Base-by-base conservation (phyloP, 2,113 vertebrate species). In the Neopipo cinnamomea region DNA sequence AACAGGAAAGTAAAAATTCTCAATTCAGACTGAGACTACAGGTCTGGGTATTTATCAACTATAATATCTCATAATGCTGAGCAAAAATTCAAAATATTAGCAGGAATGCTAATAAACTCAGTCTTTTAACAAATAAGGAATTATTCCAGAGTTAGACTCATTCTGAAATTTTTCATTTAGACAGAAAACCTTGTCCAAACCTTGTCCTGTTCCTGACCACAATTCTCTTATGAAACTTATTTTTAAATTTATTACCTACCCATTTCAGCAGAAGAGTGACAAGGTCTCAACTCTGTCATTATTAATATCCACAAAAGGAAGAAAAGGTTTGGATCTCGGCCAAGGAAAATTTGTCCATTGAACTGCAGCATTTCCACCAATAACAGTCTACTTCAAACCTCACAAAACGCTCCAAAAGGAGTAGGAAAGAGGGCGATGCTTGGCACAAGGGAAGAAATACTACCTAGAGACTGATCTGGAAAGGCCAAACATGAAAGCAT, bases 241-340 rank as follows among this genome's bases (percentile, higher is more conserved):
- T 56, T 83, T 91, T 14, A 5, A 70, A 81, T 91, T 87, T 95
- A 86, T 85, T 91, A 86, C 73, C 77, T 73, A 53, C 33, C 6
- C 39, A 22, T 27, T 46, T 81, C 91, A 92, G 73, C 62, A 66
- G 27, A 39, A 41, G 77, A 96, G 76, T 74, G 86, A 92, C 91
- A 91, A 84, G 89, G 89, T 94, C 91, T 95, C 73, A 89, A 73
- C 85, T 93, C 94, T 89, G 88, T 86, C 91, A 83, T 80, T 80
- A 92, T 88, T 86, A 88, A 94, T 88, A 96, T 53, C 76, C 95
- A 80, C 61, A 90, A 77, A 85, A 89, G 93, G 86, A 94, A 93
- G 85, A 50, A 25, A 84, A 68, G 35, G 72, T 50, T 74, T 93
- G 94, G 67, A 80, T 42, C 33, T 28, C 5, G 0, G 85, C 92